A percentile compares a stretch with the other conserved stretches of the same genome.
These are phyloP conservation scores for Zeus faber DNA, from an alignment of 2,113 vertebrate genomes.

Conservation along the genomic window DNA sequence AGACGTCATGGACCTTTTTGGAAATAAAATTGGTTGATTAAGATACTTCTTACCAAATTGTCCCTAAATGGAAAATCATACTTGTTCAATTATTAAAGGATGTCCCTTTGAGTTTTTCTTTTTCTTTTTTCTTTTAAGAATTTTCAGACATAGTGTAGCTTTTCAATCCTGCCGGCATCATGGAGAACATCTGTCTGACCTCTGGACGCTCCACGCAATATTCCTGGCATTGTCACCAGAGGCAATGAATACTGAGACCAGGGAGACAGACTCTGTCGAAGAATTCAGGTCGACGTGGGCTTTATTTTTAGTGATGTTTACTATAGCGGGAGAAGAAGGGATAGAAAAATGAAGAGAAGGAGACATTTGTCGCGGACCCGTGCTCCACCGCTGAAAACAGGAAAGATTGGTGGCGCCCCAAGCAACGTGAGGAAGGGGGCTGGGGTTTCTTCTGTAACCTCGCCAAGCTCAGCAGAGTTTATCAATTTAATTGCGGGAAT, in stretches of 20 bases:
- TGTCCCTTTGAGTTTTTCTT: too few relatives aligned
- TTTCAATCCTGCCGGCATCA: slow-evolving; percentile 20
- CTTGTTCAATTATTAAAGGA: too few relatives aligned
- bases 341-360: slow-evolving; percentile 6
- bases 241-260: slow-evolving; percentile 57
- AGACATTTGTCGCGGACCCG: not conserved
- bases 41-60: too few relatives aligned
- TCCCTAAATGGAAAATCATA: too few relatives aligned
- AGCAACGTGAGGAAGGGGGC: slow-evolving; percentile 10
- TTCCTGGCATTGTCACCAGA: slow-evolving; percentile 59
- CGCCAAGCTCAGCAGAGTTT: slow-evolving; percentile 62
- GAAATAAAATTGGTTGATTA: too few relatives aligned
- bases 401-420: slow-evolving; percentile 23
- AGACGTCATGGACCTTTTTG: too few relatives aligned
- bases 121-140: too few relatives aligned
- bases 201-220: slow-evolving; percentile 49
- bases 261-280: slow-evolving; percentile 53
- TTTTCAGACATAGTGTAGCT: too few relatives aligned
- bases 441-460: slow-evolving; percentile 15
- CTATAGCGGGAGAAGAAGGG: slow-evolving; percentile 17
- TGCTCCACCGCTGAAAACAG: not conserved
- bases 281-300: slow-evolving; percentile 36
- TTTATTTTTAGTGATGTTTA: slow-evolving; percentile 65
- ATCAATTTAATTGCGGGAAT: slow-evolving; percentile 71
- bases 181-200: slow-evolving; percentile 69